Conservation (phyloP, 2,888 invertebrate species). For the Ellobium chinense region DNA sequence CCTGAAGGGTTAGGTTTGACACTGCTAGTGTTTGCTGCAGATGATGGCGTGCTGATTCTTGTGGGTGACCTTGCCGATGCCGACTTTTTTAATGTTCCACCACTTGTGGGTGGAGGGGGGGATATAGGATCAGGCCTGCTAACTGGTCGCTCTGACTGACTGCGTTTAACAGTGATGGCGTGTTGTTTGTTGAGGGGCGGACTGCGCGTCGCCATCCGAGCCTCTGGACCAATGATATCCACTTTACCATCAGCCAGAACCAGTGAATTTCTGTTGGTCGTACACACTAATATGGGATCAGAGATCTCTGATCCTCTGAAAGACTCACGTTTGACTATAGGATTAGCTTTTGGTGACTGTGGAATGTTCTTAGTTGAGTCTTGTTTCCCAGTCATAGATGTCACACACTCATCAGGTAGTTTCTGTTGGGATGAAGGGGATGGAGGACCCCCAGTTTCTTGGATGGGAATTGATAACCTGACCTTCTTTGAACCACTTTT, state of each 20-base stretch:
- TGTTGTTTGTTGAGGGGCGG: constrained; percentile 10
- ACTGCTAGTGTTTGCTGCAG: background rate
- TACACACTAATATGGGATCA: constrained; percentile 69
- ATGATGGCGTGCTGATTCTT: background rate
- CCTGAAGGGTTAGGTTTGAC: constrained; percentile 38
- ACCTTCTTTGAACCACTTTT: constrained; percentile 37
- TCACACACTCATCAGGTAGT: constrained; percentile 13
- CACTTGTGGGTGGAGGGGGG: constrained; percentile 10
- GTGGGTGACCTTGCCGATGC: constrained; percentile 37
- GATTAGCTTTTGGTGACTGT: constrained; percentile 31
- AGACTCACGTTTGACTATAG: constrained; percentile 62
- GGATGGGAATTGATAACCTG: constrained; percentile 36
- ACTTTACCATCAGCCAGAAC: constrained; percentile 58
- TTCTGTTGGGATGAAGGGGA: constrained; percentile 31
- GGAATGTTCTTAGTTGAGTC: constrained; percentile 15
- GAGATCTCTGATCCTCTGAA: constrained; percentile 67
- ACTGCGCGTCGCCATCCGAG: constrained; percentile 30
- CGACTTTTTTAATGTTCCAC: constrained; percentile 24
- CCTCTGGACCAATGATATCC: constrained; percentile 50
- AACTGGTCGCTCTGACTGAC: constrained; percentile 48
- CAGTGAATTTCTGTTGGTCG: constrained; percentile 69
- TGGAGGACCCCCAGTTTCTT: constrained; percentile 37
- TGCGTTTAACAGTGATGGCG: constrained; percentile 45
- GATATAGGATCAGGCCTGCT: constrained; percentile 3
- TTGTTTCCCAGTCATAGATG: constrained; percentile 31